These are phyloP conservation scores for Chrysolina americana DNA, from an alignment of 2,888 invertebrate genomes.

Conservation along the genomic window DNA sequence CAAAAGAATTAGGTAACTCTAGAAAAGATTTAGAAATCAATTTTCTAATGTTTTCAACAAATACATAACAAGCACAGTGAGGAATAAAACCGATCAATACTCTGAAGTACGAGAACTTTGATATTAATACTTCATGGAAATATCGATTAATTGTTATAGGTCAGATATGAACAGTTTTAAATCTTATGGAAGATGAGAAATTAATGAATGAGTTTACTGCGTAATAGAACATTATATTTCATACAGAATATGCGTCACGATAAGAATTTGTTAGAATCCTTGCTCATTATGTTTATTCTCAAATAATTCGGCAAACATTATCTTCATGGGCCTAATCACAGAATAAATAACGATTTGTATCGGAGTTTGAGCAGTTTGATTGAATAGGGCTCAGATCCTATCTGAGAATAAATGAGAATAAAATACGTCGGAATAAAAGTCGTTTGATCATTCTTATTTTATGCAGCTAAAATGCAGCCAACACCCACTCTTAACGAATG, in stretches of 20 bases:
- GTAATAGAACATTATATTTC: too few relatives aligned
- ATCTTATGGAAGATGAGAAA: background rate
- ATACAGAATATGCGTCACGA: background rate
- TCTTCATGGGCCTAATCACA: background rate
- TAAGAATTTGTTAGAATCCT: background rate
- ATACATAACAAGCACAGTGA: background rate
- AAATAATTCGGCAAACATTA: background rate
- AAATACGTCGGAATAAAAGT: too few relatives aligned
- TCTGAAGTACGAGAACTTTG: background rate
- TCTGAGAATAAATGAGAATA: too few relatives aligned
- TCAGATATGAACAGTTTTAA: background rate
- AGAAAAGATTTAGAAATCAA: too few relatives aligned
- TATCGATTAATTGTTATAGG: conserved; percentile 9
- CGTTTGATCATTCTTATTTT: too few relatives aligned
- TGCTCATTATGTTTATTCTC: background rate
- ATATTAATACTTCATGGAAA: background rate
- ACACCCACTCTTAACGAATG: too few relatives aligned
- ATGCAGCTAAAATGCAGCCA: too few relatives aligned
- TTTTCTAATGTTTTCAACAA: too few relatives aligned
- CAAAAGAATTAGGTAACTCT: too few relatives aligned
- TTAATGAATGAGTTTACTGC: background rate
- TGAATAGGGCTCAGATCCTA: too few relatives aligned
- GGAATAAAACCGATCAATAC: background rate
- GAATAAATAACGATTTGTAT: background rate
- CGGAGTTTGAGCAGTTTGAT: too few relatives aligned